Base-by-base conservation (phyloP, 2,888 invertebrate species). In the Blera fallax region DNA sequence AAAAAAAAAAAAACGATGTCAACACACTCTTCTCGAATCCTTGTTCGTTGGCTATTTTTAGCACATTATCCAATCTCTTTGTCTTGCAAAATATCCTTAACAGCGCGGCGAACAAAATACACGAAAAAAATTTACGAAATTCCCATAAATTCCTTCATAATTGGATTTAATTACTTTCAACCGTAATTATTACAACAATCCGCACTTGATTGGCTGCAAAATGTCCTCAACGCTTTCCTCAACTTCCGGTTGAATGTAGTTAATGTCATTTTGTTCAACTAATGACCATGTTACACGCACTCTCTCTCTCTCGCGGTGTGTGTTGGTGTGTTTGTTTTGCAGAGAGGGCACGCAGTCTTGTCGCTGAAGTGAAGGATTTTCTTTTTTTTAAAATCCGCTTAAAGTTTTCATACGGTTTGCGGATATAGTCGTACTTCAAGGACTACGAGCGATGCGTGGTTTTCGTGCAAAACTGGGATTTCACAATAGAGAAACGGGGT, bases 201-300 rank as follows among this genome's bases (percentile, higher is more conserved):
- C 80, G 65, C 80, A 80, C 73, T 80, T 80, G 80, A 80, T 80
- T 80, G 80, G 80, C 80, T 80, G 80, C 80, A 72, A 80, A 80
- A 80, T 80, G 80, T 80, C 80, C 73, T 73, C 73, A 80, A 73
- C 80, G 80, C 65, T 80, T 79, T 79, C 58, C 80, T 80, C 58
- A 24, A 80, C 80, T 80, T 80, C 80, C 80, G 80, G 80, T 73
- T 65, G 58, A 50, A 40, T 58, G 65, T 73, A 67, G 73, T 80
- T 73, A 80, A 80, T 80, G 80, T 73, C 73, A 67, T 80, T 80
- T 50, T 18, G 65, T 16, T 40, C 65, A 43, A 80, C 80, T 80
- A 80, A 80, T 80, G 80, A 48, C 65, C 80, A 58, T 24, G 43
- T 65, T 73, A 80, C 80, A 80, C 80, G 80, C 80, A 80, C 72